These are phyloP conservation scores for Aphelinus certus DNA, from an alignment of 1,140 invertebrate species.

Conservation along the genomic window DNA sequence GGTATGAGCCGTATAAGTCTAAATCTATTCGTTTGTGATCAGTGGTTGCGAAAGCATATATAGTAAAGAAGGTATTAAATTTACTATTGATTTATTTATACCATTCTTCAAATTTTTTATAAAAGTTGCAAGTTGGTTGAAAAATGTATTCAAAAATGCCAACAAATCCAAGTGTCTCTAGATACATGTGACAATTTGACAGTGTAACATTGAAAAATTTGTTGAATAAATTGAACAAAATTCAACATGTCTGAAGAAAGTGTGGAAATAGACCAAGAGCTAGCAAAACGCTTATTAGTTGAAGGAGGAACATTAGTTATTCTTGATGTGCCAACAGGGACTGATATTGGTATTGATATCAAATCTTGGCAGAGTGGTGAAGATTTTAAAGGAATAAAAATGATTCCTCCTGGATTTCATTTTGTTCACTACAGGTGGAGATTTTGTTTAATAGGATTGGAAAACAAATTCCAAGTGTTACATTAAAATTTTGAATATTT, in stretches of 20 bases:
- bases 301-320: constrained; percentile 87
- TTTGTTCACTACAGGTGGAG: constrained; percentile 87
- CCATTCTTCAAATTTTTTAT: no score
- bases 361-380: constrained; percentile 92
- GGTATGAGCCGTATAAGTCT: no score
- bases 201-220: no score
- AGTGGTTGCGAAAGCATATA: no score
- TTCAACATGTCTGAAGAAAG: constrained; percentile 8
- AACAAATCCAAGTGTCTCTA: no score
- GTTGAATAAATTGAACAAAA: no score
- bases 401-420: constrained; percentile 98
- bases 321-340: constrained; percentile 84
- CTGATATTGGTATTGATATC: constrained; percentile 97
- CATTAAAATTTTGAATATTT: constrained; percentile 20
- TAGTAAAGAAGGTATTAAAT: no score
- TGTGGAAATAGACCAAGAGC: constrained; percentile 78
- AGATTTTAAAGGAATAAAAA: constrained; percentile 95
- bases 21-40: no score
- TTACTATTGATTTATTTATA: no score
- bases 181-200: no score
- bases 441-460: constrained; percentile 1
- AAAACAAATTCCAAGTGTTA: background rate
- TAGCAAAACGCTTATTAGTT: constrained; percentile 79
- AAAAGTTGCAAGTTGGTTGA: no score
- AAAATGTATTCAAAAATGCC: no score